These are phyloP conservation scores for Cervus canadensis DNA, from an alignment of 2,113 vertebrate species.

Conservation along the genomic window DNA sequence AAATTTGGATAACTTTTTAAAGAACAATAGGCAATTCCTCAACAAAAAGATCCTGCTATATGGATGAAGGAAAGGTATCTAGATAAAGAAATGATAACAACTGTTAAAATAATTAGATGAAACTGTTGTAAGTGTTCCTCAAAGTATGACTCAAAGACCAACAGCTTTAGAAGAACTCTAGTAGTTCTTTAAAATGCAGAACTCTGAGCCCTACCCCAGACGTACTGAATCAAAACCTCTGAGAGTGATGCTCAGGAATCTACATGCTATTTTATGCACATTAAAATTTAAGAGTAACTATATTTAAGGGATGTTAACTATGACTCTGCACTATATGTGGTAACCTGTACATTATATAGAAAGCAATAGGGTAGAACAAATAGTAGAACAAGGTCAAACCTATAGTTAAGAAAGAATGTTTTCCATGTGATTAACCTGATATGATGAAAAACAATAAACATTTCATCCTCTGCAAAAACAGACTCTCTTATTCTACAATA, in stretches of 20 bases:
- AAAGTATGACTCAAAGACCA: neutral
- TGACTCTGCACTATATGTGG: neutral
- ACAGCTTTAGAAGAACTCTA: neutral
- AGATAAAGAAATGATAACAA: neutral
- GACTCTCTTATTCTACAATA: neutral
- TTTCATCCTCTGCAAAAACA: neutral
- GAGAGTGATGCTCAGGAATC: neutral
- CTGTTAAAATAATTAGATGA: neutral
- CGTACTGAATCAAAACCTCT: neutral
- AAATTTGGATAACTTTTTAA: neutral
- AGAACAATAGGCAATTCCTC: neutral
- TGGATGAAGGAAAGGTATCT: neutral
- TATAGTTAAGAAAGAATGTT: neutral
- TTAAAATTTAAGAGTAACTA: neutral
- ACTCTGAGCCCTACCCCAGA: neutral
- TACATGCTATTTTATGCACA: neutral
- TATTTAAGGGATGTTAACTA: neutral
- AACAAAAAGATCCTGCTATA: neutral
- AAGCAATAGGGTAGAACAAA: neutral
- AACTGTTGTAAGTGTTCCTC: neutral
- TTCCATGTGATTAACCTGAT: neutral
- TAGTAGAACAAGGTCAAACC: neutral
- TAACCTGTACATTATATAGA: neutral
- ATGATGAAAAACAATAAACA: slow-evolving; percentile 26
- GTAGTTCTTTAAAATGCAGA: neutral